A percentile compares a stretch with the other conserved stretches of the same genome.
Evolutionary conservation across 92 coral and sea anemone species (phyloP).

Genomic region (Porites cylindrica): DNA sequence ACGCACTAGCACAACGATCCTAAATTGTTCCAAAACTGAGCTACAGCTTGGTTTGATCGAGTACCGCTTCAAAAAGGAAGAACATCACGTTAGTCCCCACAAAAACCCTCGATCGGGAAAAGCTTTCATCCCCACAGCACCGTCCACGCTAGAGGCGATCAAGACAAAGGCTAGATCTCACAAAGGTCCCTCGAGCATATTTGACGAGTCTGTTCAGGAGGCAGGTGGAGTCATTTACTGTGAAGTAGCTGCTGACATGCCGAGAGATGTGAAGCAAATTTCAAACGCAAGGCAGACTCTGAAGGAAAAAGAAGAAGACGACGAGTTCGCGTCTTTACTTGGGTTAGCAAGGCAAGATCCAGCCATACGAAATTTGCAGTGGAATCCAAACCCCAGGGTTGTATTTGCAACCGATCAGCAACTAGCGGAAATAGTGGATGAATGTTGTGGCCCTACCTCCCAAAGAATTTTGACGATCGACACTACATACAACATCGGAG

Average conservation of each 20-base stretch:
- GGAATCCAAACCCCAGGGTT: conserved; percentile 68
- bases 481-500: conserved; percentile 63
- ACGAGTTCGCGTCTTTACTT: conserved; percentile 25
- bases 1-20: conserved; percentile 51
- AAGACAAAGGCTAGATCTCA: conserved; percentile 36
- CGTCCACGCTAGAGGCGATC: conserved; percentile 49
- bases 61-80: conserved; percentile 53
- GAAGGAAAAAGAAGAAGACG: conserved; percentile 28
- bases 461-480: conserved; percentile 57
- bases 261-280: conserved; percentile 59
- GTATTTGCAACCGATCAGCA: conserved; percentile 46
- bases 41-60: conserved; percentile 56
- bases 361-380: conserved; percentile 40
- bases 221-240: conserved; percentile 66
- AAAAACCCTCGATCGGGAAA: conserved; percentile 66
- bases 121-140: conserved; percentile 57
- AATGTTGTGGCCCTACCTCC: conserved; percentile 44
- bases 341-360: conserved; percentile 8
- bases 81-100: conserved; percentile 75
- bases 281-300: conserved; percentile 31
- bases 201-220: conserved; percentile 47
- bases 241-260: conserved; percentile 62
- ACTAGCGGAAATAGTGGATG: conserved; percentile 38
- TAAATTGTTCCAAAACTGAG: conserved; percentile 42
- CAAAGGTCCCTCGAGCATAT: conserved; percentile 69